Base-by-base conservation (phyloP, 2,888 invertebrate species). In the Rambutsinella grinnellia region DNA sequence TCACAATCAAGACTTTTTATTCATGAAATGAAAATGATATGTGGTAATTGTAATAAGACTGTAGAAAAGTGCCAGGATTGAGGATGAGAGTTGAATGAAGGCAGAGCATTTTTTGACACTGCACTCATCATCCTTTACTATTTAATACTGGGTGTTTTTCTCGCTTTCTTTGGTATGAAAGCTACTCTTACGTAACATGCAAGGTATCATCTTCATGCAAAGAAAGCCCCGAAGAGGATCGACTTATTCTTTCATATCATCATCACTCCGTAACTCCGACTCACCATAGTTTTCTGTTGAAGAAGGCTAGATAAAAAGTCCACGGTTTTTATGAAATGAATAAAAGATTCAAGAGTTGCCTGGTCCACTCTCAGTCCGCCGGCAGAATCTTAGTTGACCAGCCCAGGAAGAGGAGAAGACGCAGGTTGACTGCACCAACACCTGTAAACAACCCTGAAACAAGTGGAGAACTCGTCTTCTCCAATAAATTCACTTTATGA, bases 301-400 rank as follows among this genome's bases (percentile, higher is more conserved):
- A 36, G 36, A 36, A 36, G 36, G 36, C 5, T 36, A 8, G 5
- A 8, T 36, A n/a, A n/a, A n/a, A 17, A 49, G n/a, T 49, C 19
- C n/a, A 57, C 27, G 51, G 21, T 54, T 24, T 54, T 17, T 17
- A 49, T 49, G 49, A 49, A 24, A 58, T 65, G 72, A 68, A 76
- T 76, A 76, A 70, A 76, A 76, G 70, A 76, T 70, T 60, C 70
- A 54, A 19, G 53, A 58, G 70, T 24, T 54, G 65, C 69, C 76
- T 76, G 76, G 76, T 70, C 76, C 65, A 76, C 63, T 70, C 70
- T 71, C 76, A 76, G 76, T 76, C 70, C 76, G 76, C 76, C 76
- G 76, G 76, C 70, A 70, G 70, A 70, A 71, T 70, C 76, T 58
- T 76, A 65, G 70, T 71, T 71, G 76, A 66, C 76, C 76, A 70